Evolutionary conservation across 2,113 vertebrate genomes (phyloP).

Genomic region (Manacus vitellinus): DNA sequence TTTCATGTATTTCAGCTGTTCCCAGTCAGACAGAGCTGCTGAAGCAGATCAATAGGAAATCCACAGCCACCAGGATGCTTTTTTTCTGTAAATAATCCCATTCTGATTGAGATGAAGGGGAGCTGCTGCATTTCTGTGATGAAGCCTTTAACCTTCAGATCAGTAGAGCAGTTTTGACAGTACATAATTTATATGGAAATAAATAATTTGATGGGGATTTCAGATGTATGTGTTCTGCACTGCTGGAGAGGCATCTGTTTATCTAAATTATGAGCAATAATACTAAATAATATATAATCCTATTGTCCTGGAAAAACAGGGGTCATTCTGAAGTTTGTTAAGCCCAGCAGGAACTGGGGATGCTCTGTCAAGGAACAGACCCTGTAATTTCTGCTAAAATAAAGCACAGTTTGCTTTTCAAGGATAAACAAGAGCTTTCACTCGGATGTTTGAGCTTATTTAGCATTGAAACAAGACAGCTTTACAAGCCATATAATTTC

Average conservation of each 20-base stretch:
- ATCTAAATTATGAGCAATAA: slow-evolving; percentile 31
- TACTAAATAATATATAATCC: slow-evolving; percentile 7
- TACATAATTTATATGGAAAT: slow-evolving; percentile 40
- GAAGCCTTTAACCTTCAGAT: slow-evolving; percentile 49
- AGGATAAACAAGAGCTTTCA: neutral
- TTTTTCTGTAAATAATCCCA: slow-evolving; percentile 11
- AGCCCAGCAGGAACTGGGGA: neutral
- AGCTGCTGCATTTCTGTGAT: neutral
- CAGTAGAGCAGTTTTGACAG: slow-evolving; percentile 37
- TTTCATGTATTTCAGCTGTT: neutral
- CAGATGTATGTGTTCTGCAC: neutral
- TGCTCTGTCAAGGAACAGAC: neutral
- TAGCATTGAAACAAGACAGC: neutral
- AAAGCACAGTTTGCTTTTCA: neutral
- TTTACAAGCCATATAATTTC: neutral
- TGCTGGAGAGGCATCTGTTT: neutral
- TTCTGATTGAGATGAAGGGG: neutral
- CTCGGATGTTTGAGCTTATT: neutral
- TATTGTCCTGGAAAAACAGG: neutral
- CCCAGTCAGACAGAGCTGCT: neutral
- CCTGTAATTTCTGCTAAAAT: neutral
- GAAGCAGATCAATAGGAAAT: slow-evolving; percentile 21
- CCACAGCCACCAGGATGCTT: neutral
- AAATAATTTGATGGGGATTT: slow-evolving; percentile 34
- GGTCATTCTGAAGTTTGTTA: neutral